A percentile compares a stretch with the other conserved stretches of the same genome.
Conservation (phyloP, 1,140 invertebrate species). For the Armadillidium nasatum region DNA sequence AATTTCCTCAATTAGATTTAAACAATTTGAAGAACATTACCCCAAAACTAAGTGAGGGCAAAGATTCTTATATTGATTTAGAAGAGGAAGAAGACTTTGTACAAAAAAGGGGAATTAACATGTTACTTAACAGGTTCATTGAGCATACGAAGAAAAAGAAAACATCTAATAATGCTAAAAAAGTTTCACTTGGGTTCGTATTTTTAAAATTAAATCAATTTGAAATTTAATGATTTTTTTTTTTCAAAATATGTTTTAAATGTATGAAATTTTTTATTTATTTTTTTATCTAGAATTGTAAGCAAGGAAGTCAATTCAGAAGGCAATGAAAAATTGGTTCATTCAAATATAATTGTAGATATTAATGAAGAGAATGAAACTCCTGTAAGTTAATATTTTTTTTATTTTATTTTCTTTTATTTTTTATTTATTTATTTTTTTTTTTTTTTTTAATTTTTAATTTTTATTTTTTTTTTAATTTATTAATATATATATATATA, state of each 20-base stretch:
- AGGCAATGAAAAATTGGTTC: constrained; percentile 21
- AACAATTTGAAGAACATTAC: constrained; percentile 27
- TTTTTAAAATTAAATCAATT: too few relatives aligned
- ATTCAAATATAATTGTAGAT: constrained; percentile 22
- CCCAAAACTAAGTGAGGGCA: constrained; percentile 31
- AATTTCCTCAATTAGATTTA: constrained; percentile 23
- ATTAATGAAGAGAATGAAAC: constrained; percentile 28
- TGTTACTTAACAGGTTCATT: constrained; percentile 45
- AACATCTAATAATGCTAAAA: constrained; percentile 31
- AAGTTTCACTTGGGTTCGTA: constrained; percentile 46
- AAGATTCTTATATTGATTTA: constrained; percentile 33
- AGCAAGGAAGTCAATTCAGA: constrained; percentile 26
- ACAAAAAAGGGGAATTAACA: constrained; percentile 42
- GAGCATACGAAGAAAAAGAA: constrained; percentile 37
- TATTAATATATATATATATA: too few relatives aligned
- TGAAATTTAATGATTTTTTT: too few relatives aligned
- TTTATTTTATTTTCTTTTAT: too few relatives aligned
- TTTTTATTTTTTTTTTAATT: too few relatives aligned
- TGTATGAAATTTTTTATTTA: constrained; percentile 1
- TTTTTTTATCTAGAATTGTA: constrained; percentile 28
- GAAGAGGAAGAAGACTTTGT: constrained; percentile 24
- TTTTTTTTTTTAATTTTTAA: too few relatives aligned
- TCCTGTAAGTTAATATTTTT: too few relatives aligned
- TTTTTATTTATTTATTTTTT: too few relatives aligned
- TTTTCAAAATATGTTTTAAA: too few relatives aligned